Conservation (phyloP, 2,888 invertebrate species). For the Drosophila neutralis region DNA sequence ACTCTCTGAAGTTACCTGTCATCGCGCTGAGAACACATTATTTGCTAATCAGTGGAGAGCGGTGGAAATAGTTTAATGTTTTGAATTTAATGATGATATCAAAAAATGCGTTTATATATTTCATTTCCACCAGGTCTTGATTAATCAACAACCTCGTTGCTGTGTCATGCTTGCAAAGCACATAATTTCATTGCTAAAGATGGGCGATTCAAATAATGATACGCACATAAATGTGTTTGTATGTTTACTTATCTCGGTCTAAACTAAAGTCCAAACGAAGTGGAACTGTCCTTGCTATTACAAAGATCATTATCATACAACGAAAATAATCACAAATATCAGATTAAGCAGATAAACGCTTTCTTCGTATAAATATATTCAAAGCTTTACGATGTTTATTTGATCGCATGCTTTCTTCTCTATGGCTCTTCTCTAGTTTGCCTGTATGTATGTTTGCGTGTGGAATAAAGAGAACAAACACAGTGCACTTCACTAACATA, state of each 20-base stretch:
- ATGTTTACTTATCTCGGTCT: background rate
- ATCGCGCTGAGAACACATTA: background rate
- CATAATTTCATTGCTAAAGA: background rate
- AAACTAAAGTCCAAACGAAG: background rate
- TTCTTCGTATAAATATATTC: conserved; percentile 4
- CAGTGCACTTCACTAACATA: background rate
- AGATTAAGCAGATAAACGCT: background rate
- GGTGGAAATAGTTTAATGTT: background rate
- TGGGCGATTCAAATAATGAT: conserved; percentile 3
- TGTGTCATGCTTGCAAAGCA: conserved; percentile 38
- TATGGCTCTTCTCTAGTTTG: background rate
- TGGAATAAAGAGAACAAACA: background rate
- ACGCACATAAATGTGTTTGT: background rate
- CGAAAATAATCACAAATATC: background rate
- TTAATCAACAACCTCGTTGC: conserved; percentile 27
- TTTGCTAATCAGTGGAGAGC: background rate
- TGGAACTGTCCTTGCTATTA: background rate
- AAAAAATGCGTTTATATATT: conserved; percentile 1
- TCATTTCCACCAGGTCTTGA: background rate
- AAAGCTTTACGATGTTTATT: background rate
- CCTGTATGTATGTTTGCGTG: background rate
- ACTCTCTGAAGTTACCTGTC: conserved; percentile 9
- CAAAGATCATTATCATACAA: background rate
- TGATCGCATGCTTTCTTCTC: background rate
- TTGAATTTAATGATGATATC: background rate